Percentiles rank a stretch among this genome's conserved stretches.
Conservation (phyloP, 2,113 vertebrate species). For the Riparia riparia region DNA sequence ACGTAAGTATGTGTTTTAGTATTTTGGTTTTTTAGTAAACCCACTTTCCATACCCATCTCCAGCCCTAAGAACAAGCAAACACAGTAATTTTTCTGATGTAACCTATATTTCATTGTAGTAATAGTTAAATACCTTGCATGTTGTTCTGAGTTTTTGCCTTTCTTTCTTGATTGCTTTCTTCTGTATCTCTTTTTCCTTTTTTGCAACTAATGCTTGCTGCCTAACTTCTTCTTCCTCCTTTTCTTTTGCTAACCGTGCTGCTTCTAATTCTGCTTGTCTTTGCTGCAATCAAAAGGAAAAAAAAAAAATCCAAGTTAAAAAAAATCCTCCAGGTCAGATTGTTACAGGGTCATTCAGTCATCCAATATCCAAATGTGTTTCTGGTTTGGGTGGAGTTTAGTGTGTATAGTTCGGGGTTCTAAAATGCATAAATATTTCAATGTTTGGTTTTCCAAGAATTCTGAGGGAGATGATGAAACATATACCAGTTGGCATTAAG, state of each 20-base stretch:
- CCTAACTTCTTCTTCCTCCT: slow-evolving; percentile 93
- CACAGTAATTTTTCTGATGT: not conserved
- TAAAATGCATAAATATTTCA: not conserved
- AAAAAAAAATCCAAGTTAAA: not conserved
- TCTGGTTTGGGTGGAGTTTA: not conserved
- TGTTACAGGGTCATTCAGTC: not conserved
- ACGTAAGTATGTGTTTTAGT: not conserved
- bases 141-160: slow-evolving; percentile 94
- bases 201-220: slow-evolving; percentile 90
- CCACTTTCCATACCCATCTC: not conserved
- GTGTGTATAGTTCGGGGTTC: not conserved
- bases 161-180: slow-evolving; percentile 98
- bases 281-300: slow-evolving; percentile 77
- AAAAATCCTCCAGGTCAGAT: not conserved
- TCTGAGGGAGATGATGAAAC: not conserved
- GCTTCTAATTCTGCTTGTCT: slow-evolving; percentile 92
- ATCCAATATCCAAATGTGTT: not conserved
- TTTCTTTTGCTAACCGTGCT: slow-evolving; percentile 89
- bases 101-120: not conserved
- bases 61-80: not conserved
- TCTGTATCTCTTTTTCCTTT: slow-evolving; percentile 98
- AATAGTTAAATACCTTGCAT: slow-evolving; percentile 86
- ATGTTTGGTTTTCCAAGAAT: not conserved
- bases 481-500: not conserved
- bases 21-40: not conserved